These are phyloP conservation scores for Mesopsocus fuscifrons DNA, from an alignment of 2,888 invertebrate genomes.

Conservation along the genomic window DNA sequence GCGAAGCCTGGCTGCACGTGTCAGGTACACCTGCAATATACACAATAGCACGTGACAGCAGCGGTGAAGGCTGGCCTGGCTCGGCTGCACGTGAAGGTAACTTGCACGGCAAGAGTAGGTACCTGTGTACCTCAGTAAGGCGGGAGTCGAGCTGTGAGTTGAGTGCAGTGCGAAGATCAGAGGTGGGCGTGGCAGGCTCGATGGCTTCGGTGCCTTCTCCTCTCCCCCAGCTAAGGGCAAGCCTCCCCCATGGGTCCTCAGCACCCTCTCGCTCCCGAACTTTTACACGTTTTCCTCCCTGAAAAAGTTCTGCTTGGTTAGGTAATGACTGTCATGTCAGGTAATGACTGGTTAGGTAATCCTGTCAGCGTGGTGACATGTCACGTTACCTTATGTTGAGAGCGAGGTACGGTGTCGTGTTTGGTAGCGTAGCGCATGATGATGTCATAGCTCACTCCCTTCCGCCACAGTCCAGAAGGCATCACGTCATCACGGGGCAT, in stretches of 20 bases:
- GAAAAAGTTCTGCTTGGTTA: too few species aligned
- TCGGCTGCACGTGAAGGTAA: too few species aligned
- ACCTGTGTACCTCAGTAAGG: not conserved
- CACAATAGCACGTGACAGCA: too few species aligned
- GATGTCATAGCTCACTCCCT: slow-evolving; percentile 44
- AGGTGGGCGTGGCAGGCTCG: not conserved
- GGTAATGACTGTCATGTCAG: too few species aligned
- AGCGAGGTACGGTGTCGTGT: not conserved
- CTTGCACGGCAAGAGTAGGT: not conserved
- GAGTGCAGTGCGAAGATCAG: not conserved
- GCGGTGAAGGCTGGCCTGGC: too few species aligned
- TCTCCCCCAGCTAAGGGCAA: not conserved
- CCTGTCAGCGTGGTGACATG: not conserved
- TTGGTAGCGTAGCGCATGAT: slow-evolving; percentile 54
- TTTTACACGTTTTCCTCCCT: too few species aligned
- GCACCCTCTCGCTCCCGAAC: not conserved
- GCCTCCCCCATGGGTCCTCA: not conserved
- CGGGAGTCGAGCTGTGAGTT: not conserved
- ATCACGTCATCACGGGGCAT: slow-evolving; percentile 23
- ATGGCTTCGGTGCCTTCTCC: not conserved
- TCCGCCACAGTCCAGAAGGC: slow-evolving; percentile 57
- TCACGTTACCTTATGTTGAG: not conserved
- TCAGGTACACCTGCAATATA: too few species aligned
- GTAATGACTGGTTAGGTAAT: too few species aligned
- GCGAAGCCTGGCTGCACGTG: too few species aligned